These are phyloP conservation scores for Psilanteris sp. DNA, from an alignment of 1,140 invertebrate genomes.

Conservation along the genomic window DNA sequence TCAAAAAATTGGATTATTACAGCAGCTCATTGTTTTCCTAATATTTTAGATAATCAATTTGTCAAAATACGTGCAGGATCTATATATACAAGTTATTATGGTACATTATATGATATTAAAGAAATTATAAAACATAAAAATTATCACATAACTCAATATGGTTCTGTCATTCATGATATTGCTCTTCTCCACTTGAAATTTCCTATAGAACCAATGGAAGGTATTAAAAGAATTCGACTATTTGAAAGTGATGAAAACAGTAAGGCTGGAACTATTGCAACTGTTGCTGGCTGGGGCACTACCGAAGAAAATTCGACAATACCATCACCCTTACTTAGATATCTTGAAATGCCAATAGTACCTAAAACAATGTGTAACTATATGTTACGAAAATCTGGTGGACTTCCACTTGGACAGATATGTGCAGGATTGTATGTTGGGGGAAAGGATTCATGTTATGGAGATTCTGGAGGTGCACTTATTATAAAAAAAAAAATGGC, in stretches of 20 bases:
- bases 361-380: not conserved
- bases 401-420: conserved; percentile 15
- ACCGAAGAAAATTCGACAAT: not conserved
- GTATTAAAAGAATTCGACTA: not conserved
- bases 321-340: not conserved
- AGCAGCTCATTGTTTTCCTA: conserved; percentile 77
- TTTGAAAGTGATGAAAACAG: not conserved
- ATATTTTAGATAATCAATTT: not conserved
- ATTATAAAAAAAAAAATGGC: conserved; percentile 7
- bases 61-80: conserved; percentile 10
- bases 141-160: not conserved
- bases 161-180: conserved; percentile 3
- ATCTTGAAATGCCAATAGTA: conserved; percentile 11
- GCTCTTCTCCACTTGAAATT: conserved; percentile 1
- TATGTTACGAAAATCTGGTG: not conserved
- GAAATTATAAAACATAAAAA: conserved; percentile 2
- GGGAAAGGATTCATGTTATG: conserved; percentile 25
- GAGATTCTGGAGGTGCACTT: conserved; percentile 31
- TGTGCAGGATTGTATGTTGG: conserved; percentile 17
- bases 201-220: not conserved
- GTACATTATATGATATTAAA: not conserved
- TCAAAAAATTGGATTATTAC: conserved; percentile 76
- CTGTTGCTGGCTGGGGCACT: conserved; percentile 22
- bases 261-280: not conserved
- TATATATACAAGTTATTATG: not conserved